Conservation (phyloP, 2,888 invertebrate genomes). For the Leptinotarsa haldemani region DNA sequence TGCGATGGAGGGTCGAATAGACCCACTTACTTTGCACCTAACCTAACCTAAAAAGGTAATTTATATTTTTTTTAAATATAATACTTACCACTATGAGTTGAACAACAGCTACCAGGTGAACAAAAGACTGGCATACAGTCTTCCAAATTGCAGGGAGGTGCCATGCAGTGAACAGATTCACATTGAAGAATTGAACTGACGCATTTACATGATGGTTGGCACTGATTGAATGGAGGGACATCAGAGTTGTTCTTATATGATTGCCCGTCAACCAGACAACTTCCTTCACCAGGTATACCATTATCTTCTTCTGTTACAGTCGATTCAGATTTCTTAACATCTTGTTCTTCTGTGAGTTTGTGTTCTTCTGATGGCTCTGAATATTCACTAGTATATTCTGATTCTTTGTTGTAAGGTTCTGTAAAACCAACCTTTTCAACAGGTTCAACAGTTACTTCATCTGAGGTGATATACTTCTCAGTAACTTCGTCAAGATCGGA, state of each 20-base stretch:
- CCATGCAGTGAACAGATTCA: conserved; percentile 78
- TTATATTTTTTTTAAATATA: too few relatives aligned
- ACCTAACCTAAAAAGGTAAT: too few relatives aligned
- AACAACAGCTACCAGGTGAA: too few relatives aligned
- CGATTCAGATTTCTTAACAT: neutral
- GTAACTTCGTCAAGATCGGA: too few relatives aligned
- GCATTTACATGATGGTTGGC: conserved; percentile 82
- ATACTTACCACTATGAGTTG: too few relatives aligned
- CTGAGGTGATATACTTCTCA: neutral
- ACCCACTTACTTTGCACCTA: too few relatives aligned
- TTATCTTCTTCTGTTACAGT: conserved; percentile 43
- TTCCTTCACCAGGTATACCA: conserved; percentile 85
- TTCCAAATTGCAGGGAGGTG: conserved; percentile 75
- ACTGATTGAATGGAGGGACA: conserved; percentile 80
- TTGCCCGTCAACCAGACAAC: conserved; percentile 82
- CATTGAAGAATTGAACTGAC: conserved; percentile 86
- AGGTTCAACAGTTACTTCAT: neutral
- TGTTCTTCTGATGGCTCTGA: conserved; percentile 1
- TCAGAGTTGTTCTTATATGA: conserved; percentile 81
- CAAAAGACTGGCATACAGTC: too few relatives aligned
- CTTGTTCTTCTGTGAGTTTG: conserved; percentile 10
- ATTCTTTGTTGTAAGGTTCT: neutral
- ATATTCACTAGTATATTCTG: neutral
- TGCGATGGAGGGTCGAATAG: too few relatives aligned
- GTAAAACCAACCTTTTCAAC: neutral